Percentiles rank a stretch among this genome's conserved stretches.
phyloP scores from a whole-genome alignment of 2,888 invertebrate genomes.

The Mimumesa dahlbomi region DNA sequence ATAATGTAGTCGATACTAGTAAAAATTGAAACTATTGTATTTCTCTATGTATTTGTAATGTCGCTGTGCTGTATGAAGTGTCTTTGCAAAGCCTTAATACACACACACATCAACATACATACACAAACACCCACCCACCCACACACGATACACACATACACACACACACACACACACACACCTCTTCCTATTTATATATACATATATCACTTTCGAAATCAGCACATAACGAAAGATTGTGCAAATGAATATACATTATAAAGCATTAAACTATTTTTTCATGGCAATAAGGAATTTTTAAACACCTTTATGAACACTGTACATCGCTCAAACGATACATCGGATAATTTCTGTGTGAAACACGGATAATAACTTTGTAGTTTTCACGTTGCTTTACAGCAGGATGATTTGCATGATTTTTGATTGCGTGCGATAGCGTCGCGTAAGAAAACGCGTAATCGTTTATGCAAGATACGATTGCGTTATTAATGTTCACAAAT shows the following conservation, averaged over 20 bases:
- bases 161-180: too few relatives aligned
- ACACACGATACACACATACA: too few relatives aligned
- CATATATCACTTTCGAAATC: too few relatives aligned
- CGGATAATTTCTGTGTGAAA: neutral
- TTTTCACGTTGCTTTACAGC: neutral
- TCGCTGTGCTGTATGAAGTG: slow-evolving; percentile 34
- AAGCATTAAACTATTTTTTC: slow-evolving; percentile 32
- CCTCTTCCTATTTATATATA: too few relatives aligned
- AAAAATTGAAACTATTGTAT: too few relatives aligned
- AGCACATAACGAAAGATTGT: slow-evolving; percentile 6
- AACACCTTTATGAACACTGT: neutral
- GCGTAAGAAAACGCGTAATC: slow-evolving; percentile 6
- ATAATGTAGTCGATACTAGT: too few relatives aligned
- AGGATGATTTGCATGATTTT: neutral
- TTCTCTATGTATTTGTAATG: slow-evolving; percentile 31
- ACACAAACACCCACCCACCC: neutral
- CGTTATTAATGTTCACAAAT: slow-evolving; percentile 29
- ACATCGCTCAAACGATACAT: slow-evolving; percentile 18
- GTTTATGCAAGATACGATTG: slow-evolving; percentile 14
- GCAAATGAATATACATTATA: slow-evolving; percentile 14
- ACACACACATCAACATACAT: too few relatives aligned
- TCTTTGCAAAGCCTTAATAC: slow-evolving; percentile 15
- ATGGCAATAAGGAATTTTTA: slow-evolving; percentile 10
- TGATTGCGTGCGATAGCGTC: neutral
- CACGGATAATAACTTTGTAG: slow-evolving; percentile 13